A percentile compares a stretch with the other conserved stretches of the same genome.
phyloP scores from a whole-genome alignment of 1,140 invertebrate species.

The Brachionus angularis region DNA sequence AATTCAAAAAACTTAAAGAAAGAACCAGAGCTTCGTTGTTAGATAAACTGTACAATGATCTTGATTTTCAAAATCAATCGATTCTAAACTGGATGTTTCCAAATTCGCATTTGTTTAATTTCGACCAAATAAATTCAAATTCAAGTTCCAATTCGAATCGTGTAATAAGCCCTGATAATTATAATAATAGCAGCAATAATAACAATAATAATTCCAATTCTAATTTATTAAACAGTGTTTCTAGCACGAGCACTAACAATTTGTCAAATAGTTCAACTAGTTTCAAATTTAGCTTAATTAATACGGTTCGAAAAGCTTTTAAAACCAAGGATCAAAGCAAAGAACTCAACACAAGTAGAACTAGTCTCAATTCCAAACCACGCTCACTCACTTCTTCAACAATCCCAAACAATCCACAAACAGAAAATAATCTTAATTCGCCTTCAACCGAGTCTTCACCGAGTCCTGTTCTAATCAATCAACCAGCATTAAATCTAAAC shows the following conservation, averaged over 20 bases:
- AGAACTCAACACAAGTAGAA: not conserved
- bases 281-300: slow-evolving; percentile 38
- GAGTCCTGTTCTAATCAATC: too few species aligned
- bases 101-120: not conserved
- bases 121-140: not conserved
- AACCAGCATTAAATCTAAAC: too few species aligned
- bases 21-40: slow-evolving; percentile 12
- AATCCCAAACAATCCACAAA: not conserved
- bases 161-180: too few species aligned
- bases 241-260: slow-evolving; percentile 15
- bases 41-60: slow-evolving; percentile 18
- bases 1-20: slow-evolving; percentile 42
- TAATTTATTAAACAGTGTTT: too few species aligned
- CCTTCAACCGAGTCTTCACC: too few species aligned
- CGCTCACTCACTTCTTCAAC: not conserved
- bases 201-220: too few species aligned
- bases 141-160: not conserved
- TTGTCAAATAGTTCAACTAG: slow-evolving; percentile 25
- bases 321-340: slow-evolving; percentile 39
- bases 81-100: slow-evolving; percentile 19
- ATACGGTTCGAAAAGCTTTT: slow-evolving; percentile 28
- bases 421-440: not conserved
- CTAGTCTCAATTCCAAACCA: not conserved
- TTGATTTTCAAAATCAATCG: slow-evolving; percentile 22
- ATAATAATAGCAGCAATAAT: too few species aligned